phyloP scores from a whole-genome alignment of 1,140 invertebrate species.

The Mactra quadrangularis region DNA sequence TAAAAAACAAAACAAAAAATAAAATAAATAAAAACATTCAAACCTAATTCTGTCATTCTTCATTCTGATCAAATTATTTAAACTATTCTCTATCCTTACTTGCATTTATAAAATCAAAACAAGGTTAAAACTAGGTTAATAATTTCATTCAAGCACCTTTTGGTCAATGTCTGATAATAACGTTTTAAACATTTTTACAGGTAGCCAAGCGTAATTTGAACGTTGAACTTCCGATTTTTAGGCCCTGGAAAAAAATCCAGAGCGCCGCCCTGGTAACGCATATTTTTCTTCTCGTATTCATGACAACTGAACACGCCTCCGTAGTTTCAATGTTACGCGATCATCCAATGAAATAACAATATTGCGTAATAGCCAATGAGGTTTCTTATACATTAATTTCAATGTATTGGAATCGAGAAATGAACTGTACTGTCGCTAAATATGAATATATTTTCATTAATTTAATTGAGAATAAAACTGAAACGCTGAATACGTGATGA shows the following conservation, averaged over 20 bases:
- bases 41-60: conserved; percentile 58
- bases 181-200: background rate
- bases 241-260: conserved; percentile 14
- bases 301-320: conserved; percentile 26
- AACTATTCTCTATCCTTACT: conserved; percentile 13
- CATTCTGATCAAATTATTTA: conserved; percentile 47
- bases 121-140: conserved; percentile 19
- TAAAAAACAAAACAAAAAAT: too few species aligned
- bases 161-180: conserved; percentile 27
- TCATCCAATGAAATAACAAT: conserved; percentile 9
- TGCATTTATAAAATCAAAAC: conserved; percentile 42
- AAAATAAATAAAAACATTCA: background rate
- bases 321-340: background rate
- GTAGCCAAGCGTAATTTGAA: conserved; percentile 14
- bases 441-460: too few species aligned
- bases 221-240: conserved; percentile 27
- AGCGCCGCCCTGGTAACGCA: background rate
- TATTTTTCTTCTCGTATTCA: conserved; percentile 32
- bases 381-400: background rate
- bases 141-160: conserved; percentile 24
- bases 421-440: too few species aligned
- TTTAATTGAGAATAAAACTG: too few species aligned
- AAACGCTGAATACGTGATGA: too few species aligned
- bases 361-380: conserved; percentile 52
- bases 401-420: too few species aligned